Conservation (phyloP, 1,140 invertebrate species). For the Episyrphus balteatus region DNA sequence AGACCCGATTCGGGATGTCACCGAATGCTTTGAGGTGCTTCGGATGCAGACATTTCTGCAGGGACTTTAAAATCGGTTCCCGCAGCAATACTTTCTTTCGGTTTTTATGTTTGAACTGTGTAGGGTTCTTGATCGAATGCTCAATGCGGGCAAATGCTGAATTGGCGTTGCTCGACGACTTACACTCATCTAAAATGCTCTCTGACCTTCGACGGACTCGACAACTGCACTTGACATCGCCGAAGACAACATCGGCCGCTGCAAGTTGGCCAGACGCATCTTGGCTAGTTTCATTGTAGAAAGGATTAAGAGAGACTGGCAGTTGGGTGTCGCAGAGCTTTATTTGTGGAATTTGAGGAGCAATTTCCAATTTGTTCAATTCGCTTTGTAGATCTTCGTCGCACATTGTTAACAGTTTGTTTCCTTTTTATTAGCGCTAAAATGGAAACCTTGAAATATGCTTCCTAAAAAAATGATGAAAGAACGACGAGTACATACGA, state of each 20-base stretch:
- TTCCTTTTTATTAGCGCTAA: too few species aligned
- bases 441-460: too few species aligned
- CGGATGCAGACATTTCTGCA: conserved; percentile 14
- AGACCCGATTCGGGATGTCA: conserved; percentile 3
- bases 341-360: conserved; percentile 16
- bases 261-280: not conserved
- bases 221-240: conserved; percentile 12
- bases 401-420: not conserved
- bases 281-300: conserved; percentile 6
- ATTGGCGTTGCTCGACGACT: conserved; percentile 6
- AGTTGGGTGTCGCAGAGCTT: conserved; percentile 12
- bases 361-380: conserved; percentile 42
- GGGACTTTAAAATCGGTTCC: conserved; percentile 16
- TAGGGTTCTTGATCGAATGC: conserved; percentile 10
- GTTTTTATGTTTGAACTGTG: conserved; percentile 4
- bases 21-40: conserved; percentile 8
- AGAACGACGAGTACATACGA: too few species aligned
- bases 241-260: conserved; percentile 4
- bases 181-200: conserved; percentile 19
- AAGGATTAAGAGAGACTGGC: conserved; percentile 7
- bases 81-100: conserved; percentile 11
- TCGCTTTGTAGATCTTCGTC: conserved; percentile 38
- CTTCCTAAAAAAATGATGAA: too few species aligned
- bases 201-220: conserved; percentile 20
- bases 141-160: conserved; percentile 3